Conservation (phyloP, 35 echinoderm and acorn worm genomes). For the Anneissia japonica region DNA sequence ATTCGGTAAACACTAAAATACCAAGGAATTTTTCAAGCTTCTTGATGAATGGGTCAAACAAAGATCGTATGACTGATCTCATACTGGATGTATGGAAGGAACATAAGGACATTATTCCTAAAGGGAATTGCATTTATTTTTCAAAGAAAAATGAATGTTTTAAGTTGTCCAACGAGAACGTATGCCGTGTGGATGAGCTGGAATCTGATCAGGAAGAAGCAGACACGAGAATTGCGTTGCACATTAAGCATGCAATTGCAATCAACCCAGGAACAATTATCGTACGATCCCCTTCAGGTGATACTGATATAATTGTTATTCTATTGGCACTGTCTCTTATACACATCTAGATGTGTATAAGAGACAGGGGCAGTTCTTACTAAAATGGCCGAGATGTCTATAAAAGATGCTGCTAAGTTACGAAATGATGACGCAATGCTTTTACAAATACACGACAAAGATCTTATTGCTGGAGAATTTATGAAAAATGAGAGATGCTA, state of each 20-base stretch:
- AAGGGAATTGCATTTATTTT: not conserved
- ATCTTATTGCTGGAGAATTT: not conserved
- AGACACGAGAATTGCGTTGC: not conserved
- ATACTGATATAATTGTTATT: not conserved
- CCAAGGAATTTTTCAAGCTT: not conserved
- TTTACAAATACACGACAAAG: not conserved
- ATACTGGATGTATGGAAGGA: not conserved
- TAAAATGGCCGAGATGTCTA: not conserved
- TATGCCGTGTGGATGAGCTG: not conserved
- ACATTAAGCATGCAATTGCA: not conserved
- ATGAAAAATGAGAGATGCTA: not conserved
- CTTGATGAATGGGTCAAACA: not conserved
- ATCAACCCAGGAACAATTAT: not conserved
- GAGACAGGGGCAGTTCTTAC: not conserved
- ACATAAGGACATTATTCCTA: not conserved
- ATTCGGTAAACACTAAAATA: not conserved
- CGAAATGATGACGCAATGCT: not conserved
- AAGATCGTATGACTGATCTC: not conserved
- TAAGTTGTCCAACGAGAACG: not conserved
- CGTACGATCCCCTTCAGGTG: not conserved
- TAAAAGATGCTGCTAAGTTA: not conserved
- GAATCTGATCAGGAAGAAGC: not conserved
- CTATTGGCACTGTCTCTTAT: not conserved
- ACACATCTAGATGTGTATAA: too few species aligned
- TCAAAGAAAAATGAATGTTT: not conserved